Conservation (phyloP, 2,113 vertebrate species). For the Xenopus tropicalis region DNA sequence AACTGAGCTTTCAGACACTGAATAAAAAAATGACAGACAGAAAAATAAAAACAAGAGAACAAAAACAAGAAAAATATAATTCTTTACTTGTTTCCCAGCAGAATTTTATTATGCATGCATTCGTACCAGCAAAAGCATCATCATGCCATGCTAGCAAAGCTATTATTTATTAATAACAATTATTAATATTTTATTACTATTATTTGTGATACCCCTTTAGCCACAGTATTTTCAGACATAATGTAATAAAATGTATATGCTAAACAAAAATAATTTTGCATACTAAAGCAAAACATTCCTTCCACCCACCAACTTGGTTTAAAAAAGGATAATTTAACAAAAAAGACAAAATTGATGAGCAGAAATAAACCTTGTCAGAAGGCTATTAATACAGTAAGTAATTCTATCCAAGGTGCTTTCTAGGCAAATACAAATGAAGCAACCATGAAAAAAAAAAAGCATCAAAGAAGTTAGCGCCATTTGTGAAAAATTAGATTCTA, state of each 20-base stretch:
- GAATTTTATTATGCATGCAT: conserved; percentile 38
- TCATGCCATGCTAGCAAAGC: conserved; percentile 19
- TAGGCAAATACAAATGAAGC: conserved; percentile 5
- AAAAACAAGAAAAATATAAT: conserved; percentile 57
- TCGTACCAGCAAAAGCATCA: conserved; percentile 21
- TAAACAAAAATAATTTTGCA: conserved; percentile 25
- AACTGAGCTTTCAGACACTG: conserved; percentile 81
- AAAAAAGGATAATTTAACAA: background rate
- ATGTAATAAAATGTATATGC: conserved; percentile 24
- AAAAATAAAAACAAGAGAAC: conserved; percentile 64
- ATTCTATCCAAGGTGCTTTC: background rate
- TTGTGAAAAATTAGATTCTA: background rate
- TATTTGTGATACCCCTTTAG: conserved; percentile 36
- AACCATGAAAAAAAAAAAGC: background rate
- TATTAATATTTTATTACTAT: conserved; percentile 47
- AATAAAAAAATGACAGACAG: conserved; percentile 42
- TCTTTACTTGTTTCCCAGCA: conserved; percentile 80
- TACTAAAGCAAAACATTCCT: background rate
- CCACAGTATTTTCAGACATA: conserved; percentile 28
- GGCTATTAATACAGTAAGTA: background rate
- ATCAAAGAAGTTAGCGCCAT: background rate
- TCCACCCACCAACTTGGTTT: conserved; percentile 9
- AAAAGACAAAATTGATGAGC: background rate
- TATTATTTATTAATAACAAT: conserved; percentile 45
- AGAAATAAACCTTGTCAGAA: background rate